phyloP scores from a whole-genome alignment of 1,140 invertebrate species.

The Pseudomyrmex gracilis region DNA sequence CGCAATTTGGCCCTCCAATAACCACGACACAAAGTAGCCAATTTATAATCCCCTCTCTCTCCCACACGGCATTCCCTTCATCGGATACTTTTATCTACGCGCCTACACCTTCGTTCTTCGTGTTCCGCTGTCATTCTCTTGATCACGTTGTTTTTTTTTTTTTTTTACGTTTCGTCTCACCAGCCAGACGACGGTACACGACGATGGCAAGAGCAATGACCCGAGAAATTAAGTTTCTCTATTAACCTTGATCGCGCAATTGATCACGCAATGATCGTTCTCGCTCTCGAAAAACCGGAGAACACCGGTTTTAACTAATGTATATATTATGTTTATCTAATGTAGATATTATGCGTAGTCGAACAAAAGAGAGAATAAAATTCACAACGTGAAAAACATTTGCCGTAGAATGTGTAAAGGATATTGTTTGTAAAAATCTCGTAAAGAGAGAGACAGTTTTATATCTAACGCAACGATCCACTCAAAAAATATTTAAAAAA shows the following conservation, averaged over 20 bases:
- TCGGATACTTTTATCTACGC: conserved; percentile 69
- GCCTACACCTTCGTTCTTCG: conserved; percentile 27
- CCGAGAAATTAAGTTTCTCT: conserved; percentile 73
- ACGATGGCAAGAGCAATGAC: conserved; percentile 69
- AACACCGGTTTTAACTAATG: conserved; percentile 4
- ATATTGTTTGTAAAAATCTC: too few relatives aligned
- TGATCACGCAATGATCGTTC: conserved; percentile 13
- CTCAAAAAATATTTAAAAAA: too few relatives aligned
- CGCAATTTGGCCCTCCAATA: conserved; percentile 78
- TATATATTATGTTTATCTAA: too few relatives aligned
- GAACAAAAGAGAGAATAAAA: background rate
- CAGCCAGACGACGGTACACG: conserved; percentile 50
- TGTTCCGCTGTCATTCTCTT: background rate
- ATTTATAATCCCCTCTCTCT: conserved; percentile 76
- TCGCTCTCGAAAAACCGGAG: background rate
- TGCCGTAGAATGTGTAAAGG: too few relatives aligned
- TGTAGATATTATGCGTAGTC: too few relatives aligned
- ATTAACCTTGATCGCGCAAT: conserved; percentile 69
- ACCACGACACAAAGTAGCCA: conserved; percentile 77
- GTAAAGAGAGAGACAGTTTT: too few relatives aligned
- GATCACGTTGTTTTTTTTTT: conserved; percentile 5
- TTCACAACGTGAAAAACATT: background rate
- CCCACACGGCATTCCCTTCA: conserved; percentile 20
- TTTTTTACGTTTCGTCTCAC: conserved; percentile 42
- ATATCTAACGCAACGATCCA: too few relatives aligned